Evolutionary conservation across 2,113 vertebrate species (phyloP), one percentile per base, ranked within the genome.

Genomic region (Otocyon megalotis): DNA sequence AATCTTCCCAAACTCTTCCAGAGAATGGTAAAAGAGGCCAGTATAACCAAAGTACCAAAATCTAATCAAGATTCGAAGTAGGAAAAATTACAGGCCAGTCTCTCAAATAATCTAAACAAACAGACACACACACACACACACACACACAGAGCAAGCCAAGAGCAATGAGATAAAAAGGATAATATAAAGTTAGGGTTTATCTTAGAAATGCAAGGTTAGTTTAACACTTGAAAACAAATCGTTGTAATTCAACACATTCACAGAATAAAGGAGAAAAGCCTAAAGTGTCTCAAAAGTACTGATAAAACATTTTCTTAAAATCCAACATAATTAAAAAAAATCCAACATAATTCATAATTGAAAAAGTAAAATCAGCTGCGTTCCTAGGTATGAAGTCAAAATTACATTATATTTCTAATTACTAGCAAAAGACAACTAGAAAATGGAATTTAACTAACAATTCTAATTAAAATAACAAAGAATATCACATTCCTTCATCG

Each of bases 381-480:
- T 13, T 65, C 14, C 9, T 96, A 26, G 2, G 5, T 35, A 62
- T 69, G n/a, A 95, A 11, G 48, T 86, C 88, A 89, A 88, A 80
- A 93, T 85, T 88, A 30, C 79, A 48, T 16, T 89, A 32, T 63
- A 56, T 82, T 93, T 76, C 79, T 67, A 90, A 90, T 28, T 65
- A 65, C 53, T 74, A 93, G 37, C 62, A 90, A 77, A 50, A 83
- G 83, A 76, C 43, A 95, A 94, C 79, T 58, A 96, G 65, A 92
- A 96, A 97, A 62, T 72, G 3, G 92, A 90, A 96, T 26, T 60
- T 86, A 76, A 90, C 9, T 43, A 91, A 50, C 2, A 43, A 96
- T 79, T 96, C 65, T 93, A 90, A 97, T 53, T 97, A 86, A 96
- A 96, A 93, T 93, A 79, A 24, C 50, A 56, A 96, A 93, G 65